phyloP scores from a whole-genome alignment of 2,888 invertebrate species.

The Deilephila elpenor region DNA sequence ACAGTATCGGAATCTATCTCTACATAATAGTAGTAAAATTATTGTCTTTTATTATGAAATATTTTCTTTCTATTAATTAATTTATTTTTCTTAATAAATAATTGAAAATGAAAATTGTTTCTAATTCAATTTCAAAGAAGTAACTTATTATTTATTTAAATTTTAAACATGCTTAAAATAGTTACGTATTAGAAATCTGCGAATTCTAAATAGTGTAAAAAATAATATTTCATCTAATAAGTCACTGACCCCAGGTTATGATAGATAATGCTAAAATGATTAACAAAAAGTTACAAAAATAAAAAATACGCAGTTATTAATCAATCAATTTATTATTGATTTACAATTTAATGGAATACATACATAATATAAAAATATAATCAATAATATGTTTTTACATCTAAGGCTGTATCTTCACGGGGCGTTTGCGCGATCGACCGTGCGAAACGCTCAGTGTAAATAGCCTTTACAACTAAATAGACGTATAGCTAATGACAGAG shows the following conservation, averaged over 20 bases:
- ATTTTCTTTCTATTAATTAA: too few species aligned
- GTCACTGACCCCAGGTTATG: neutral
- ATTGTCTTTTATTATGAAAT: too few species aligned
- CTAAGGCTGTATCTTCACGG: slow-evolving; percentile 46
- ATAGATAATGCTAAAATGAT: neutral
- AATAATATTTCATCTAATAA: slow-evolving; percentile 3
- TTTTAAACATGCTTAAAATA: neutral
- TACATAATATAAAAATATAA: slow-evolving; percentile 70
- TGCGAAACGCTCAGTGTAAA: slow-evolving; percentile 39
- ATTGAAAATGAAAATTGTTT: too few species aligned
- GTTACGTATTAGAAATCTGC: too few species aligned
- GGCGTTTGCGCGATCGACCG: slow-evolving; percentile 3
- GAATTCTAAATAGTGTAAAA: neutral
- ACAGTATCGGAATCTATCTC: too few species aligned
- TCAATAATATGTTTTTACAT: slow-evolving; percentile 72
- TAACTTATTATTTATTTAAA: neutral
- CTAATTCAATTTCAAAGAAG: too few species aligned
- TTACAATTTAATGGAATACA: slow-evolving; percentile 73
- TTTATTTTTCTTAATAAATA: too few species aligned
- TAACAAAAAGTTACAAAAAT: slow-evolving; percentile 22
- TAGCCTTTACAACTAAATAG: slow-evolving; percentile 61
- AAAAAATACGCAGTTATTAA: slow-evolving; percentile 60
- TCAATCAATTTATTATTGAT: slow-evolving; percentile 79
- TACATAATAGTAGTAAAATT: too few species aligned
- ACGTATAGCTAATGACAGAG: slow-evolving; percentile 80